Evolutionary conservation across 2,113 vertebrate genomes (phyloP).

Genomic region (Danionella cerebrum): DNA sequence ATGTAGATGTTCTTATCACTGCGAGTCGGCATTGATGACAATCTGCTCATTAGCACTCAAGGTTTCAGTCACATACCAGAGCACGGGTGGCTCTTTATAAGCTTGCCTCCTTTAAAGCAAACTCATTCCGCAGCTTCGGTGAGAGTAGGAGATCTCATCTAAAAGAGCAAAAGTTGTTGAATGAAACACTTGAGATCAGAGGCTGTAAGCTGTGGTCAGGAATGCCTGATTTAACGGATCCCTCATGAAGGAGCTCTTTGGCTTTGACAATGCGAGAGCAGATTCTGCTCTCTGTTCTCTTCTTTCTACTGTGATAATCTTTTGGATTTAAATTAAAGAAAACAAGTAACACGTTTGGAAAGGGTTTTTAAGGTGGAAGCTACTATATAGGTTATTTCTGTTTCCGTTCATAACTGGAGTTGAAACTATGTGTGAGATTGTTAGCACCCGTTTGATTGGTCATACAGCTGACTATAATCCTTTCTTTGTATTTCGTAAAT

Average conservation of each 20-base stretch:
- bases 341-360: too few relatives aligned
- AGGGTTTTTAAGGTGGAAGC: too few relatives aligned
- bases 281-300: slow-evolving; percentile 9
- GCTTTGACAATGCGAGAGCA: slow-evolving; percentile 5
- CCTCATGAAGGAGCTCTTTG: neutral
- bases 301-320: neutral
- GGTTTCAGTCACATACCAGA: neutral
- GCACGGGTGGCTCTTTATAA: neutral
- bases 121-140: neutral
- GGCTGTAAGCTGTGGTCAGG: neutral
- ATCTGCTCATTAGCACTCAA: neutral
- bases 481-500: too few relatives aligned
- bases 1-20: neutral
- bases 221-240: slow-evolving; percentile 3
- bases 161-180: slow-evolving; percentile 7
- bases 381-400: too few relatives aligned
- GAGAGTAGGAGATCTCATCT: slow-evolving; percentile 4
- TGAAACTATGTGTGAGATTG: too few relatives aligned
- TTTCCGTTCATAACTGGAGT: too few relatives aligned
- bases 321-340: too few relatives aligned
- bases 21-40: neutral
- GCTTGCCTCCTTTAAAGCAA: neutral
- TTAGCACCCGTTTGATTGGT: too few relatives aligned
- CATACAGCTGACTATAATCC: too few relatives aligned
- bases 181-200: slow-evolving; percentile 17